A percentile compares a stretch with the other conserved stretches of the same genome.
phyloP scores from a whole-genome alignment of 2,113 vertebrate genomes.

The Mugil cephalus region DNA sequence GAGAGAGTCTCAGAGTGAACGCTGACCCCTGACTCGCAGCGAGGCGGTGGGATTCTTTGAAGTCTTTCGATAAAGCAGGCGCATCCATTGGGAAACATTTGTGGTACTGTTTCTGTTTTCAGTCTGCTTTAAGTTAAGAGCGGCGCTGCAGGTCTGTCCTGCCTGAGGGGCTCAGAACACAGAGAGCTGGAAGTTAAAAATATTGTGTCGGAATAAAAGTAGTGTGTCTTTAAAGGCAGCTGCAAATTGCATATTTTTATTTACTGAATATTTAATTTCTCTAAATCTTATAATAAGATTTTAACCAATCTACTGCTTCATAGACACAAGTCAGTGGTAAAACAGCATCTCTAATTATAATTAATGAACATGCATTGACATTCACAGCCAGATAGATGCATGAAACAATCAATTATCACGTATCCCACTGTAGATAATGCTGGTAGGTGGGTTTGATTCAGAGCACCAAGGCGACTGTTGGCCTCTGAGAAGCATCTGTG shows the following conservation, averaged over 20 bases:
- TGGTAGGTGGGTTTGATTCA: too few species aligned
- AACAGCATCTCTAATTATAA: too few species aligned
- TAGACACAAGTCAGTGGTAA: too few species aligned
- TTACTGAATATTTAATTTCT: too few species aligned
- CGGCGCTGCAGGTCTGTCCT: constrained; percentile 1
- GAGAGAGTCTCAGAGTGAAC: constrained; percentile 7
- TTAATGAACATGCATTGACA: too few species aligned
- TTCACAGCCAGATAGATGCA: too few species aligned
- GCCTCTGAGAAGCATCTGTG: too few species aligned
- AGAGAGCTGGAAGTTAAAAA: constrained; percentile 10
- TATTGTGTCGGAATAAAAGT: constrained; percentile 1
- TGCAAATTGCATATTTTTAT: not conserved
- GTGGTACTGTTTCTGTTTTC: constrained; percentile 25
- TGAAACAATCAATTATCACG: too few species aligned
- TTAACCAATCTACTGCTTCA: too few species aligned
- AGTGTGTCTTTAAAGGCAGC: not conserved
- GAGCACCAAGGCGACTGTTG: too few species aligned
- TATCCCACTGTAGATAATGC: too few species aligned
- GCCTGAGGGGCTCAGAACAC: constrained; percentile 7
- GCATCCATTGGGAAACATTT: constrained; percentile 8
- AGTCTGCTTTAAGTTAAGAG: constrained; percentile 16
- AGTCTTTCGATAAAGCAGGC: not conserved
- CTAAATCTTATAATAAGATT: too few species aligned
- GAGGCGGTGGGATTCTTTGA: constrained; percentile 17
- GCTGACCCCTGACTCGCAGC: not conserved